Conservation (phyloP, 1,140 invertebrate species). For the Apis laboriosa region DNA sequence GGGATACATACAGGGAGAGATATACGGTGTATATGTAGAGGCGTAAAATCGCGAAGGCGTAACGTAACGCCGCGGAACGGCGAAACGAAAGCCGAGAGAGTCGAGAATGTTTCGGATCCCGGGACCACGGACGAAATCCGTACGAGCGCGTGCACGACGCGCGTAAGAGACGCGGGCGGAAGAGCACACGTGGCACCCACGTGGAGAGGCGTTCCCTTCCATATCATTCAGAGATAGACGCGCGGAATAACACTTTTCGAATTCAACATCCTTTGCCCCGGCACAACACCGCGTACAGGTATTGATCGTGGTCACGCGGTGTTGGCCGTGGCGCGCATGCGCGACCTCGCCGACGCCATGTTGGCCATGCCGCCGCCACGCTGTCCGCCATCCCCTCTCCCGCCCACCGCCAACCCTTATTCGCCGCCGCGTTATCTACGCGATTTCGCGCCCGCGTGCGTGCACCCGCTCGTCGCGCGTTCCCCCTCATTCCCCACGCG, state of each 20-base stretch:
- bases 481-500: not conserved
- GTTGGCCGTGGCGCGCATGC: conserved; percentile 68
- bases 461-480: not conserved
- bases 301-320: conserved; percentile 80
- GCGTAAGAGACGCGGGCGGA: conserved; percentile 63
- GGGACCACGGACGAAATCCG: conserved; percentile 18
- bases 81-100: not conserved
- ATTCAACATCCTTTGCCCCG: conserved; percentile 79
- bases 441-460: conserved; percentile 31
- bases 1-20: too few species aligned
- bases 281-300: conserved; percentile 68
- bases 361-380: conserved; percentile 70
- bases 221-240: conserved; percentile 82
- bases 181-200: conserved; percentile 80
- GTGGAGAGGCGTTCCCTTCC: conserved; percentile 81
- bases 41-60: not conserved
- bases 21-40: too few species aligned
- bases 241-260: conserved; percentile 81
- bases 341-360: conserved; percentile 79
- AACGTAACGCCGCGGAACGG: not conserved
- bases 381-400: conserved; percentile 55
- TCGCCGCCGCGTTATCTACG: conserved; percentile 27
- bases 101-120: conserved; percentile 3
- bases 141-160: conserved; percentile 53
- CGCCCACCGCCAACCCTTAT: not conserved